Conservation (phyloP, 2,113 vertebrate genomes). For the Coregonus clupeaformis region DNA sequence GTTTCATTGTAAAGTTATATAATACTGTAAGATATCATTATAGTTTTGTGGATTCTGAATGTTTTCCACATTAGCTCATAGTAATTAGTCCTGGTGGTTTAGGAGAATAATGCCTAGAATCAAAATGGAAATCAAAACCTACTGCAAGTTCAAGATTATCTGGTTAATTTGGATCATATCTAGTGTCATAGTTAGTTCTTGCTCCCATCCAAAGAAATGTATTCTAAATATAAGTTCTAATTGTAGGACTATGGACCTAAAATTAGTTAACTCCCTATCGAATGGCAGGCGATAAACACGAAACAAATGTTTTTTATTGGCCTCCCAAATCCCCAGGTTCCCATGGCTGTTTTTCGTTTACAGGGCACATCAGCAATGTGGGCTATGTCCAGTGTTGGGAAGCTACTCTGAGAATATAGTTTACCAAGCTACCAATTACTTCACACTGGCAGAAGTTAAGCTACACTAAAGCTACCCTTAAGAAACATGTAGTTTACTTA, state of each 20-base stretch:
- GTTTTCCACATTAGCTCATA: conserved; percentile 12
- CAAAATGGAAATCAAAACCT: not conserved
- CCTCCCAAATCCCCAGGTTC: conserved; percentile 39
- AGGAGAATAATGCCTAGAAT: not conserved
- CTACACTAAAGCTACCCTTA: no score
- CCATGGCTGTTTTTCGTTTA: conserved; percentile 36
- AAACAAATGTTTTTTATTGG: conserved; percentile 46
- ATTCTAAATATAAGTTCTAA: conserved; percentile 37
- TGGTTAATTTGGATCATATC: not conserved
- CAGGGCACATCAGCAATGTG: conserved; percentile 39
- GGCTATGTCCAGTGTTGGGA: conserved; percentile 1
- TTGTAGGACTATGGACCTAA: conserved; percentile 25
- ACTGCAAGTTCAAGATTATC: not conserved
- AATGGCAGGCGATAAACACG: conserved; percentile 35
- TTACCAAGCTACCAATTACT: no score
- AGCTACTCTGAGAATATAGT: no score
- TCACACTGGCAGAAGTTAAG: no score
- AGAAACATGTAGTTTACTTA: no score
- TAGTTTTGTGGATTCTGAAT: not conserved
- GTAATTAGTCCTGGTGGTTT: not conserved
- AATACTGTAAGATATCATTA: not conserved
- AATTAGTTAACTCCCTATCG: conserved; percentile 29
- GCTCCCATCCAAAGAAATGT: conserved; percentile 21
- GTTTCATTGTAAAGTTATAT: not conserved
- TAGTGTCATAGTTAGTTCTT: conserved; percentile 28